Evolutionary conservation across 2,888 invertebrate species (phyloP).

Genomic region (Drosophila parthenogenetica): DNA sequence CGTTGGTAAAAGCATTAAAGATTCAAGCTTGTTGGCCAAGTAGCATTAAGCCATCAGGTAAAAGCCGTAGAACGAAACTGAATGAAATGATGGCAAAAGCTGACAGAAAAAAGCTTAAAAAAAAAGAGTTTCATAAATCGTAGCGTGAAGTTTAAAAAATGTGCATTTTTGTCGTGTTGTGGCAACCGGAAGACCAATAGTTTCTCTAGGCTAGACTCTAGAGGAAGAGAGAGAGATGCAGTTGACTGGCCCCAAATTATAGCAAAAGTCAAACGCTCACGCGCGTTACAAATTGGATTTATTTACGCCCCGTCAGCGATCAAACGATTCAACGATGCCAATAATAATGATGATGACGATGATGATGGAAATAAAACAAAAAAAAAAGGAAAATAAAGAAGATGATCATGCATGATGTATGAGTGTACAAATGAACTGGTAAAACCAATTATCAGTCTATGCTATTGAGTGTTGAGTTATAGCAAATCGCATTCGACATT

Average conservation of each 20-base stretch:
- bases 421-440: conserved; percentile 53
- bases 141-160: conserved; percentile 41
- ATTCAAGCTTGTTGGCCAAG: conserved; percentile 22
- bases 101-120: conserved; percentile 16
- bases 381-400: conserved; percentile 12
- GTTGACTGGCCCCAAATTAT: conserved; percentile 21
- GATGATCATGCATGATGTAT: conserved; percentile 70
- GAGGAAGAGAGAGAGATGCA: background rate
- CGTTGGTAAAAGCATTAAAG: conserved; percentile 9
- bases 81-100: conserved; percentile 31
- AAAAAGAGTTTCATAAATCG: conserved; percentile 32
- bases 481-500: conserved; percentile 53
- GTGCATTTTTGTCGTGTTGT: conserved; percentile 83
- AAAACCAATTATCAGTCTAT: conserved; percentile 38
- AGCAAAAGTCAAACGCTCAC: conserved; percentile 60
- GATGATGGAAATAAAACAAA: conserved; percentile 15
- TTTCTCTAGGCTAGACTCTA: background rate
- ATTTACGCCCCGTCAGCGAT: conserved; percentile 71
- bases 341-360: conserved; percentile 11
- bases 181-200: conserved; percentile 79
- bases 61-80: conserved; percentile 58
- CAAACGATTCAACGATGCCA: conserved; percentile 13
- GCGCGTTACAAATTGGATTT: conserved; percentile 75
- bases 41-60: conserved; percentile 53
- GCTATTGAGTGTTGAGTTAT: conserved; percentile 49